Percentiles rank a stretch among this genome's conserved stretches.
Evolutionary conservation across 2,888 invertebrate genomes (phyloP).

Genomic region (Tachystola acroxantha): DNA sequence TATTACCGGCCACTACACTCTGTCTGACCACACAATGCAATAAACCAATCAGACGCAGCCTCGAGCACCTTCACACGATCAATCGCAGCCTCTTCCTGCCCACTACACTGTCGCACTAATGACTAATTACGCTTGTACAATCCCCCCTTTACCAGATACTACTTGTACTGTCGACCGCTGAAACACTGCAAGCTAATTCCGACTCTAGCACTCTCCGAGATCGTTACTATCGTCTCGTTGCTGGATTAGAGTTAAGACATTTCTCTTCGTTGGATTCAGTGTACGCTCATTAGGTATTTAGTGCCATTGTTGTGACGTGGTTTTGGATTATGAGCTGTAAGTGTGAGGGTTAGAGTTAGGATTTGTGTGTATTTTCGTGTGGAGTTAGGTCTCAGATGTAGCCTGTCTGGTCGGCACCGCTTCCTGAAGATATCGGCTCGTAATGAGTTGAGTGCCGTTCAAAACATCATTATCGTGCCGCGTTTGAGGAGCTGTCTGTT

Average conservation of each 20-base stretch:
- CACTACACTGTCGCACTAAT: conserved; percentile 61
- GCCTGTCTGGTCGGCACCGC: conserved; percentile 39
- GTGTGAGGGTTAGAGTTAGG: conserved; percentile 20
- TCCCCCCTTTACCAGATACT: conserved; percentile 51
- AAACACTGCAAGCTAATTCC: conserved; percentile 22
- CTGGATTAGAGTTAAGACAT: conserved; percentile 39
- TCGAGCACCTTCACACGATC: conserved; percentile 50
- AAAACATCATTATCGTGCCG: conserved; percentile 62
- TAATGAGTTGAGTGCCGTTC: conserved; percentile 73
- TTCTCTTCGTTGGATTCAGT: conserved; percentile 34
- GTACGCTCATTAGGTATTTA: conserved; percentile 69
- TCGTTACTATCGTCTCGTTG: conserved; percentile 19
- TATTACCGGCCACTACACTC: no score
- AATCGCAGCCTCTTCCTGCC: conserved; percentile 62
- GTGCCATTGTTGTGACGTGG: conserved; percentile 36
- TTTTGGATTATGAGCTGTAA: conserved; percentile 18
- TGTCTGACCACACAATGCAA: conserved; percentile 12
- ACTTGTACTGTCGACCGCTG: conserved; percentile 31
- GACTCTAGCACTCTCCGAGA: conserved; percentile 24
- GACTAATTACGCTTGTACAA: conserved; percentile 72
- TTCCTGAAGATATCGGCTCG: conserved; percentile 64
- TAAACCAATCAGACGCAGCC: conserved; percentile 42
- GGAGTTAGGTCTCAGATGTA: conserved; percentile 34
- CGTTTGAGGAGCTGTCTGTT: not conserved
- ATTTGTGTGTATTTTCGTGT: conserved; percentile 7